A percentile compares a stretch with the other conserved stretches of the same genome.
phyloP scores from a whole-genome alignment of 2,888 invertebrate genomes.

The Hesperia comma region DNA sequence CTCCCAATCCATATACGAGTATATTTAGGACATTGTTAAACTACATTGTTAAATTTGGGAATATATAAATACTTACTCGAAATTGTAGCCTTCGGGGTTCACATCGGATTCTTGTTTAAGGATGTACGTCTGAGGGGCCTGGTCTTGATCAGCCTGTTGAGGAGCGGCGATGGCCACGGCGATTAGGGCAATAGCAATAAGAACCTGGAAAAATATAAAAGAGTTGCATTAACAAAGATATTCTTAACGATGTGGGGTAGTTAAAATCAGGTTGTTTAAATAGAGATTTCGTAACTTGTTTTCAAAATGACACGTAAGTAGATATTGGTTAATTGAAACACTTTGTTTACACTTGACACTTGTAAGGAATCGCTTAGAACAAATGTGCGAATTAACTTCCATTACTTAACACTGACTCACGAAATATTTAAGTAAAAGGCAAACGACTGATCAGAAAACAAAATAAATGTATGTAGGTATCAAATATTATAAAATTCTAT shows the following conservation, averaged over 20 bases:
- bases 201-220: constrained; percentile 50
- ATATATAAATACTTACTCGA: constrained; percentile 57
- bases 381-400: background rate
- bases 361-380: background rate
- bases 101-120: constrained; percentile 66
- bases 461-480: too few relatives aligned
- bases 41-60: background rate
- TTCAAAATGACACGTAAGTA: too few relatives aligned
- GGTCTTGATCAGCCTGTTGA: constrained; percentile 48
- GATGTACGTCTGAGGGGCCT: constrained; percentile 58
- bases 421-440: background rate
- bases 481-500: too few relatives aligned
- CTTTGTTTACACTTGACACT: constrained; percentile 2
- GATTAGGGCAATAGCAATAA: constrained; percentile 61
- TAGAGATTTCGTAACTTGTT: too few relatives aligned
- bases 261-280: too few relatives aligned
- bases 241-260: too few relatives aligned
- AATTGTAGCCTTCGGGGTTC: constrained; percentile 67
- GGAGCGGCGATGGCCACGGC: constrained; percentile 63
- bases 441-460: background rate
- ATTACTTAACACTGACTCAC: background rate
- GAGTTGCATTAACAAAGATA: too few relatives aligned
- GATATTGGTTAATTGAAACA: too few relatives aligned
- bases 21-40: too few relatives aligned
- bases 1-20: too few relatives aligned